These are phyloP conservation scores for Odontocolon sp. DNA, from an alignment of 2,888 invertebrate genomes.

Conservation along the genomic window DNA sequence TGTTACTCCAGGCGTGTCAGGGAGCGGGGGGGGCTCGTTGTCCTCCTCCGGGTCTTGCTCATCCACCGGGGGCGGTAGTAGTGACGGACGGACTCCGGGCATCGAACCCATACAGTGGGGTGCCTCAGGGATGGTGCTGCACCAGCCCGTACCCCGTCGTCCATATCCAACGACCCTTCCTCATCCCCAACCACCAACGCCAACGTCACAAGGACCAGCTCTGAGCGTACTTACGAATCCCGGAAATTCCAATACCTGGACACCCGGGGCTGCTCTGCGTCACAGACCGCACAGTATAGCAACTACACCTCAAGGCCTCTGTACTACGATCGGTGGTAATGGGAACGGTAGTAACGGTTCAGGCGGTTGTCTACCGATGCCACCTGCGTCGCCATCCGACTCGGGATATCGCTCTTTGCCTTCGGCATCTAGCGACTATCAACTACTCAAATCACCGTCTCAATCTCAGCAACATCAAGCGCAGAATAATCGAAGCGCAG, in stretches of 20 bases:
- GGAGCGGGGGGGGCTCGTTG: constrained; percentile 37
- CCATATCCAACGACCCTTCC: constrained; percentile 81
- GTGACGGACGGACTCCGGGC: constrained; percentile 69
- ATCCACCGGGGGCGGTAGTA: constrained; percentile 59
- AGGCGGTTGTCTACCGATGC: constrained; percentile 57
- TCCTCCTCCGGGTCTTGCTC: constrained; percentile 64
- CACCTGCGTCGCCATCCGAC: constrained; percentile 81
- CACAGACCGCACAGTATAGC: constrained; percentile 79
- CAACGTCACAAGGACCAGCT: constrained; percentile 78
- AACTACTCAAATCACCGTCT: constrained; percentile 82
- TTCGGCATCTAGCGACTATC: constrained; percentile 85
- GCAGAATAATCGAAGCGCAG: constrained; percentile 82
- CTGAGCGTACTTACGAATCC: constrained; percentile 72
- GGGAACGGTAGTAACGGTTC: constrained; percentile 18
- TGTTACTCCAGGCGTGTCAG: constrained; percentile 63
- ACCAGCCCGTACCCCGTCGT: constrained; percentile 79
- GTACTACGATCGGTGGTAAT: constrained; percentile 64
- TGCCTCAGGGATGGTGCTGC: constrained; percentile 77
- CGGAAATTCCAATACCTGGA: constrained; percentile 76
- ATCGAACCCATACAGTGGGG: constrained; percentile 78
- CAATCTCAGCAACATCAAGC: constrained; percentile 64
- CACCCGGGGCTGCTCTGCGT: constrained; percentile 71
- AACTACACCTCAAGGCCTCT: constrained; percentile 70
- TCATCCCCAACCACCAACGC: constrained; percentile 83
- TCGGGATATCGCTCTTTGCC: constrained; percentile 83